Base-by-base conservation (phyloP, 2,113 vertebrate genomes). In the Gadus chalcogrammus region DNA sequence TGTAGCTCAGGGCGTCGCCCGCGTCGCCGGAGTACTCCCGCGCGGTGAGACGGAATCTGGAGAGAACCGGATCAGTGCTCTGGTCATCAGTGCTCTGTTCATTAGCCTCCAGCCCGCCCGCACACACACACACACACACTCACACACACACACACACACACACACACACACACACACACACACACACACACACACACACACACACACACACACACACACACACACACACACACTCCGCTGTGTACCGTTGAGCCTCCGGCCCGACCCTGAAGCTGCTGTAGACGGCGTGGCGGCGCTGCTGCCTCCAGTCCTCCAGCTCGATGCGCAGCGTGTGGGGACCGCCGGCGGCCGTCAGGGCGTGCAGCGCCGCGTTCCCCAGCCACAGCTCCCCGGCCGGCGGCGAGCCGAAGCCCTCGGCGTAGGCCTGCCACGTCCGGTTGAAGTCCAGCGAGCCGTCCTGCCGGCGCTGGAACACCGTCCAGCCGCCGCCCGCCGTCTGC, bases 1-100 rank as follows among this genome's bases (percentile, higher is more conserved):
- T 94, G 85, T 93, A 94, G 82, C 91, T 93, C 68, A 93, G 63
- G 2, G 92, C 90, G 0, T 94, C 93, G n/a, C 92, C 93, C 7
- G 92, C 92, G 64, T 93, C 90, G 0, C 92, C 92, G 3, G 88
- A 88, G 71, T 92, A 94, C 63, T 92, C 91, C 15, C 87, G 86
- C 12, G 84, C 90, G 38, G 91, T 94, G 35, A 94, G 83, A 1
- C 88, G 90, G 64, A 90, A 94, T 78, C 91, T 93, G 81, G 65
- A 71, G 31, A 75, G 38, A 60, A n/a, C 52, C 52, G 9, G 52
- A 1, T 53, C 15, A 53, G 9, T 1, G 52, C 8, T 15, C 52
- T 1, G 8, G 3, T 53, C 52, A 1, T 53, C 15, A 53, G 9
- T 1, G 52, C 8, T 15, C 52, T 1, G 8, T 0, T 53, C 52